phyloP scores from a whole-genome alignment of 2,797 vertebrate genomes.

The Zenarchopterus dispar region DNA sequence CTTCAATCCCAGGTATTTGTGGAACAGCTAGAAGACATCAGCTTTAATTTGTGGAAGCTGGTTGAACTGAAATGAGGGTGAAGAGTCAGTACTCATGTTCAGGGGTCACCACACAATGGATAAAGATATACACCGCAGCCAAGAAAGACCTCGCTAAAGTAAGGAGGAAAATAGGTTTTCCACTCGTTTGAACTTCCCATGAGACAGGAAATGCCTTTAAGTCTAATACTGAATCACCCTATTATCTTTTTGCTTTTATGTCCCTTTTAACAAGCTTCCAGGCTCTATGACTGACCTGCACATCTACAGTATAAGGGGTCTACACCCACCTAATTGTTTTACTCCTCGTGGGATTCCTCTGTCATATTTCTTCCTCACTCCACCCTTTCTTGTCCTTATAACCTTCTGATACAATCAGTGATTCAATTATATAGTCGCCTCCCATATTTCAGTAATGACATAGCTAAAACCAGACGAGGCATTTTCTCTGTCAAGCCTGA shows the following conservation, averaged over 20 bases:
- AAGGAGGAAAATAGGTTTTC: conserved; percentile 5
- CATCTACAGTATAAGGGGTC: not conserved
- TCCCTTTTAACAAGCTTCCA: conserved; percentile 8
- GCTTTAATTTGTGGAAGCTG: conserved; percentile 67
- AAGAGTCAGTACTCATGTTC: conserved; percentile 64
- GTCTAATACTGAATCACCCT: conserved; percentile 26
- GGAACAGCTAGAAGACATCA: too few relatives aligned
- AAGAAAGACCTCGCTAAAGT: conserved; percentile 17
- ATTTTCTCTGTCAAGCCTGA: conserved; percentile 64
- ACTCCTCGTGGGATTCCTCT: conserved; percentile 13
- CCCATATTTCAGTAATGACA: conserved; percentile 64
- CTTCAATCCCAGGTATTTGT: conserved; percentile 52
- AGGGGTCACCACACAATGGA: conserved; percentile 23
- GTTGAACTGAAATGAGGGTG: conserved; percentile 60
- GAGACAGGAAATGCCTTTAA: conserved; percentile 13
- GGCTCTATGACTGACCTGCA: conserved; percentile 12
- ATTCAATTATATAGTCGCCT: conserved; percentile 53
- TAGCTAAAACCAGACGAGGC: conserved; percentile 60
- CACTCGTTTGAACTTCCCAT: conserved; percentile 22
- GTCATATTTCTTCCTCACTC: conserved; percentile 17
- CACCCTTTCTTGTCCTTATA: conserved; percentile 25
- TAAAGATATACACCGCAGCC: conserved; percentile 27
- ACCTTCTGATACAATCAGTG: conserved; percentile 51
- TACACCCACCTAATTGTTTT: conserved; percentile 17
- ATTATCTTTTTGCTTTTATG: conserved; percentile 9